phyloP scores from a whole-genome alignment of 2,888 invertebrate genomes.

The Papilio gigon region DNA sequence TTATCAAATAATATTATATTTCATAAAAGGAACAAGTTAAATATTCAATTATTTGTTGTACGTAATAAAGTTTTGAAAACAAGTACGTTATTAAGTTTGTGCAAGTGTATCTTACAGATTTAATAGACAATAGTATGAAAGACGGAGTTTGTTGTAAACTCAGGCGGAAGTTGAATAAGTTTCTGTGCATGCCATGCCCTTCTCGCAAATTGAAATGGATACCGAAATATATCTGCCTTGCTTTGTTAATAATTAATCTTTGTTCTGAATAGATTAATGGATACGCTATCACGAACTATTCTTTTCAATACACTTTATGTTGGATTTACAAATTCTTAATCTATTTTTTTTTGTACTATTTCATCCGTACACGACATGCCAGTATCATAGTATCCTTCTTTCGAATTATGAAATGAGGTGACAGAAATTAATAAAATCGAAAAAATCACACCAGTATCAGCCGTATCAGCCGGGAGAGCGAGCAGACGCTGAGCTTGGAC shows the following conservation, averaged over 20 bases:
- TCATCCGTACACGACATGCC: too few relatives aligned
- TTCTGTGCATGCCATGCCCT: slow-evolving; percentile 70
- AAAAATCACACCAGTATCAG: too few relatives aligned
- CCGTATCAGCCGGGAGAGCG: too few relatives aligned
- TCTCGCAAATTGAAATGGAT: slow-evolving; percentile 78
- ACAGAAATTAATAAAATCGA: too few relatives aligned
- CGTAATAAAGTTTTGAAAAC: slow-evolving; percentile 46
- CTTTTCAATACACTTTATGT: not conserved
- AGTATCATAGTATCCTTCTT: too few relatives aligned
- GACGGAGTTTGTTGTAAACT: slow-evolving; percentile 77
- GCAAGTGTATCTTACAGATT: slow-evolving; percentile 64
- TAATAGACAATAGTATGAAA: slow-evolving; percentile 74
- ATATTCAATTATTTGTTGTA: slow-evolving; percentile 46
- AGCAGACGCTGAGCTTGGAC: too few relatives aligned
- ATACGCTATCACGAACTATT: too few relatives aligned
- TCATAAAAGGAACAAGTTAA: slow-evolving; percentile 30
- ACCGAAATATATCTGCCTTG: slow-evolving; percentile 68
- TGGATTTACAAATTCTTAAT: too few relatives aligned
- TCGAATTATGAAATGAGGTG: too few relatives aligned
- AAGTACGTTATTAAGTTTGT: slow-evolving; percentile 44
- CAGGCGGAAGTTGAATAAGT: slow-evolving; percentile 70
- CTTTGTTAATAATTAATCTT: slow-evolving; percentile 61
- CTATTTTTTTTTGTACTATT: too few relatives aligned
- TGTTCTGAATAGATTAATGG: not conserved
- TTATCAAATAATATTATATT: too few relatives aligned